Percentiles rank a stretch among this genome's conserved stretches.
Evolutionary conservation across 1,140 invertebrate genomes (phyloP).

Genomic region (Drosophila jambulina): DNA sequence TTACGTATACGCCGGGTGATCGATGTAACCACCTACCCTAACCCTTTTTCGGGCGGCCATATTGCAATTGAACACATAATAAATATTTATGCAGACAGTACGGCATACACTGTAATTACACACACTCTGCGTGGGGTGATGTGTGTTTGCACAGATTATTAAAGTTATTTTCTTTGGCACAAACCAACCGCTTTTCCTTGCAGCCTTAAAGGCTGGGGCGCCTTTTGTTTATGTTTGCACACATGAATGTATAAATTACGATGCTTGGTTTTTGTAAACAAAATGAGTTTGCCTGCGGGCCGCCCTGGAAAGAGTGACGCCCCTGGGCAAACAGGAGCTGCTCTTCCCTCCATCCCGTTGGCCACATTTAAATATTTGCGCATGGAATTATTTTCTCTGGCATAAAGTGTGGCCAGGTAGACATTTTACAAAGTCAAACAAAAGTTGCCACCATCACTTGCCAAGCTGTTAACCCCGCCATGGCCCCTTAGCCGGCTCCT

Average conservation of each 20-base stretch:
- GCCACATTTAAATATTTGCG: slow-evolving; percentile 78
- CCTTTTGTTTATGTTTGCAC: slow-evolving; percentile 70
- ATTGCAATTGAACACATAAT: slow-evolving; percentile 72
- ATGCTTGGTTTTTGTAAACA: slow-evolving; percentile 59
- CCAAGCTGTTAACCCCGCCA: slow-evolving; percentile 10
- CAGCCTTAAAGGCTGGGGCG: slow-evolving; percentile 6
- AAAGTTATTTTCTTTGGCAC: slow-evolving; percentile 69
- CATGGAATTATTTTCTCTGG: slow-evolving; percentile 69
- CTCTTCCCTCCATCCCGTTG: slow-evolving; percentile 7
- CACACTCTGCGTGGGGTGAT: slow-evolving; percentile 12
- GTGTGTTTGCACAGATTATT: slow-evolving; percentile 65
- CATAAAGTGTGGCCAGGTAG: slow-evolving; percentile 45
- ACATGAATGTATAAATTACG: slow-evolving; percentile 75
- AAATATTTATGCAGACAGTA: slow-evolving; percentile 77
- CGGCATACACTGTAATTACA: slow-evolving; percentile 9
- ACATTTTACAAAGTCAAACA: slow-evolving; percentile 60
- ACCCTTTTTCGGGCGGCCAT: slow-evolving; percentile 21
- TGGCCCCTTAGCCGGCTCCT: slow-evolving; percentile 3
- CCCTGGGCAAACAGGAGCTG: background rate
- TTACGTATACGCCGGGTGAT: slow-evolving; percentile 66
- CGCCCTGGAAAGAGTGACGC: background rate
- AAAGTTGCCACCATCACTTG: slow-evolving; percentile 27
- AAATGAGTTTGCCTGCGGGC: slow-evolving; percentile 59
- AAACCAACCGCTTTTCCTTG: slow-evolving; percentile 15
- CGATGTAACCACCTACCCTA: background rate